Base-by-base conservation (phyloP, 1,140 invertebrate species). In the Drosophila punjabiensis region DNA sequence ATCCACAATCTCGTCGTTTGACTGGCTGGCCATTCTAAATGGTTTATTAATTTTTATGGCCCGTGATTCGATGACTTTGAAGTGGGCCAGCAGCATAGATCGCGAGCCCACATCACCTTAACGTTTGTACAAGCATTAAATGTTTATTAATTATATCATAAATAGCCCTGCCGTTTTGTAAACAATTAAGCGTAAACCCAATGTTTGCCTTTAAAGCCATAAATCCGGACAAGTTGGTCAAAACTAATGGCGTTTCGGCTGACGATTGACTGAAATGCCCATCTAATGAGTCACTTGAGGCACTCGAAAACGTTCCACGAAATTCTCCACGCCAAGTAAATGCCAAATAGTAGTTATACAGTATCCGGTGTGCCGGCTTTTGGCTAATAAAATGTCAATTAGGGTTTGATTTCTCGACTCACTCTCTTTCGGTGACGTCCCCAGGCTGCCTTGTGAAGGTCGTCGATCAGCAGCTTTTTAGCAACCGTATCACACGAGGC, bases 351-450 rank as follows among this genome's bases (percentile, higher is more conserved):
- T 68, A 79, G 74, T 69, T 20, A 50, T 39, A 18, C 20, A 52
- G 70, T 73, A 37, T 52, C 55, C 67, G 55, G 66, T n/a, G 35
- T 5, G 20, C 35, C 35, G 33, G 24, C 24, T 50, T 41, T 13
- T 18, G 52, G 53, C 59, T 77, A 45, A 81, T 48, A 67, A 79
- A 81, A 81, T 52, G 55, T 78, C 60, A 88, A 77, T 80, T 82
- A 64, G 64, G 64, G 63, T n/a, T n/a, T n/a, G n/a, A 69, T 84
- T 73, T 78, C 64, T 85, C 53, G 66, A 84, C 71, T 37, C 58
- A 59, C 41, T 28, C 33, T n/a, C 43, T 66, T 74, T 76, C 64
- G 62, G 74, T 88, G 85, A 88, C 85, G 85, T 89, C 76, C 80
- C 37, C 50, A 35, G 61, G 71, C 82, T 79, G 50, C 63, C 56